phyloP scores from a whole-genome alignment of 1,140 invertebrate genomes.

The Gryllus bimaculatus region DNA sequence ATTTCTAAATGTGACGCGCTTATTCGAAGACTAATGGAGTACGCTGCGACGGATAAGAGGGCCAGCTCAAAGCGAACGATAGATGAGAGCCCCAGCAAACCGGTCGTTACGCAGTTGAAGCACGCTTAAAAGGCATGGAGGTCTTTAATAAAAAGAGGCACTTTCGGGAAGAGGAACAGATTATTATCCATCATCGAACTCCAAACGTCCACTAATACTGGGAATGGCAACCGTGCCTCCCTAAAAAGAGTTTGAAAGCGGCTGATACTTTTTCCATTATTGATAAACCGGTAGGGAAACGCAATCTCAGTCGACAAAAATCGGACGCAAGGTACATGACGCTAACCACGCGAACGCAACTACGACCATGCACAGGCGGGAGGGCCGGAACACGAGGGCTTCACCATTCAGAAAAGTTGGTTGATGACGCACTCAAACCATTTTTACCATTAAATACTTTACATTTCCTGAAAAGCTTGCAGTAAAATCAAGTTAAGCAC shows the following conservation, averaged over 20 bases:
- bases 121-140: neutral
- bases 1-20: neutral
- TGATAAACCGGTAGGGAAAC: neutral
- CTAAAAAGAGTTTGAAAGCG: neutral
- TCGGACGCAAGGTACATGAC: too few relatives aligned
- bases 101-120: neutral
- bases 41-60: neutral
- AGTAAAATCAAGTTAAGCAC: too few relatives aligned
- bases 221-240: neutral
- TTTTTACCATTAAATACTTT: too few relatives aligned
- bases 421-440: too few relatives aligned
- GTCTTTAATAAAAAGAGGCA: neutral
- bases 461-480: too few relatives aligned
- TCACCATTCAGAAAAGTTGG: too few relatives aligned
- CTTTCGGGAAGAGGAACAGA: neutral
- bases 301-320: too few relatives aligned
- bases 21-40: neutral
- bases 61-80: neutral
- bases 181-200: neutral
- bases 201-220: neutral
- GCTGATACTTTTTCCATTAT: neutral
- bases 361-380: too few relatives aligned
- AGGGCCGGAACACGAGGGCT: too few relatives aligned
- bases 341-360: too few relatives aligned
- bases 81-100: neutral